Evolutionary conservation across 2,113 vertebrate genomes (phyloP), one percentile per base, ranked within the genome.

Genomic region (Limanda limanda): DNA sequence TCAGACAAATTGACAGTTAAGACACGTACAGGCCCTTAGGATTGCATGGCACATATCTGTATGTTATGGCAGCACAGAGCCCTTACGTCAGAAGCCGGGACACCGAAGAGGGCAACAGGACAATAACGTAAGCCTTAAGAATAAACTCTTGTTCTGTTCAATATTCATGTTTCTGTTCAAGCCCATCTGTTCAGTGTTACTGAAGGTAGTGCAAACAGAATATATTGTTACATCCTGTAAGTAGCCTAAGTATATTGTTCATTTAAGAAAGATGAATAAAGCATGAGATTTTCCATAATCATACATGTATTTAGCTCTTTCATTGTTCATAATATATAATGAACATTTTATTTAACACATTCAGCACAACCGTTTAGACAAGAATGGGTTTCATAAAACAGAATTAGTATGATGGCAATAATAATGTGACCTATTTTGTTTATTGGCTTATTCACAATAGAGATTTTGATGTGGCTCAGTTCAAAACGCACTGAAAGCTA

Each of bases 271-370:
- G 87, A 31, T 31, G 31, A 92, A 93, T 92, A 93, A 92, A 92
- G 92, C 90, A 92, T 93, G 90, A 83, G 63, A 81, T 92, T 91
- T 86, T 87, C 78, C 79, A 87, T 81, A 82, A 86, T 76, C 48
- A 40, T 10, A 62, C 21, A 61, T 63, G 51, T 40, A 81, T 81
- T 74, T 63, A 72, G 73, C 62, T 71, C 3, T 69, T 89, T 83
- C 79, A 48, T 87, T 68, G 60, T 25, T 5, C 31, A 31, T 31
- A 31, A 31, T 31, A 31, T 31, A 31, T 31, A 31, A 31, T 31
- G 31, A 5, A 31, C 31, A 31, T 31, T 31, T 31, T 31, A 31
- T 1, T 31, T 61, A 25, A 68, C 15, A 45, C 42, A 15, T 45
- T 4, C 42, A 45, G 42, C 2, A 45, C 42, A 45, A 15, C 42